Percentiles rank a stretch among this genome's conserved stretches.
Conservation (phyloP, 2,797 vertebrate species). For the Periophthalmus magnuspinnatus region DNA sequence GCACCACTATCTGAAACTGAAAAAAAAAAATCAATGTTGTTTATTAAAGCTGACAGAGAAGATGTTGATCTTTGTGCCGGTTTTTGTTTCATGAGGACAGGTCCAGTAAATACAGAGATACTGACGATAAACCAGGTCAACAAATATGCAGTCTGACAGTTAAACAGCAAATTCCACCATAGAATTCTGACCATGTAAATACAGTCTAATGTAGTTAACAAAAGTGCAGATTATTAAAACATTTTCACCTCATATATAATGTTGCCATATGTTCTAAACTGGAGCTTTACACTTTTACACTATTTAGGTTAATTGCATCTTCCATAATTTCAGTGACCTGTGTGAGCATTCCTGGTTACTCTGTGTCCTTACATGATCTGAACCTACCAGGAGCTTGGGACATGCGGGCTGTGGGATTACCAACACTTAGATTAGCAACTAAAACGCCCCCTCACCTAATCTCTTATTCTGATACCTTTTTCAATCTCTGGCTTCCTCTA, state of each 20-base stretch:
- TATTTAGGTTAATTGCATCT: conserved; percentile 1
- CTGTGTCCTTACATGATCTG: conserved; percentile 31
- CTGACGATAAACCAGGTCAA: too few relatives aligned
- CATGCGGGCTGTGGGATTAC: conserved; percentile 27
- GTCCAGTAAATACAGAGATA: too few relatives aligned
- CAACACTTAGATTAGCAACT: conserved; percentile 47
- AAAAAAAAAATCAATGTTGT: too few relatives aligned
- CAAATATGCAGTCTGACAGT: too few relatives aligned
- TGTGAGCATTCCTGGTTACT: not conserved
- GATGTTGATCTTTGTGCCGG: too few relatives aligned
- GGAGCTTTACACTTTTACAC: not conserved
- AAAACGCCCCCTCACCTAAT: conserved; percentile 29
- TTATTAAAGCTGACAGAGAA: too few relatives aligned
- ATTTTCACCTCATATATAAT: not conserved
- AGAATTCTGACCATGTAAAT: too few relatives aligned
- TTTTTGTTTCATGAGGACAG: too few relatives aligned
- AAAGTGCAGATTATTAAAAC: too few relatives aligned
- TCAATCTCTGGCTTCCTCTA: not conserved
- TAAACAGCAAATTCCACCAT: too few relatives aligned
- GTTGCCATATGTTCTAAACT: not conserved
- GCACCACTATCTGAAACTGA: too few relatives aligned
- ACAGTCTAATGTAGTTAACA: too few relatives aligned
- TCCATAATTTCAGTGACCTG: conserved; percentile 18
- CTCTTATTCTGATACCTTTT: conserved; percentile 25
- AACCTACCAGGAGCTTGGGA: conserved; percentile 32